A percentile compares a stretch with the other conserved stretches of the same genome.
Evolutionary conservation across 2,113 vertebrate genomes (phyloP).

Genomic region (Xenus cinereus): DNA sequence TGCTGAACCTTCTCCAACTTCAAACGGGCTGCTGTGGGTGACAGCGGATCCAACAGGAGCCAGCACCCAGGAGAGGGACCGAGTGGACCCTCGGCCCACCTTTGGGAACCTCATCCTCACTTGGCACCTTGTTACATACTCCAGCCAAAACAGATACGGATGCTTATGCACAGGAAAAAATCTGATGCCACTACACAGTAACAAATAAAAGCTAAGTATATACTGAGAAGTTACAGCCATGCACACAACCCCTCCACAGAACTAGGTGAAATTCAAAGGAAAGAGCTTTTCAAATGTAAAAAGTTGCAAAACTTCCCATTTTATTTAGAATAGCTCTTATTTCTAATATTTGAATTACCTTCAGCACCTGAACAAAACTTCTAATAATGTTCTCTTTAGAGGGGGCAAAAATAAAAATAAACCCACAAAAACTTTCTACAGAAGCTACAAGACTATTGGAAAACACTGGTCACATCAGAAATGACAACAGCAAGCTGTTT

Average conservation of each 20-base stretch:
- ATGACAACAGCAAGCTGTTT: neutral
- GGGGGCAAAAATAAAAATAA: neutral
- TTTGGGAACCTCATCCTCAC: neutral
- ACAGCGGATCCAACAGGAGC: neutral
- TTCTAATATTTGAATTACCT: neutral
- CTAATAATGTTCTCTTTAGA: neutral
- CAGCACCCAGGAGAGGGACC: rapidly evolving
- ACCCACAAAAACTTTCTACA: neutral
- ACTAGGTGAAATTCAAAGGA: neutral
- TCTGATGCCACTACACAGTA: neutral
- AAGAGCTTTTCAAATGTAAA: neutral
- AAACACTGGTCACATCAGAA: neutral
- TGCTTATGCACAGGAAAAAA: neutral
- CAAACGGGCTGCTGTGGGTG: neutral
- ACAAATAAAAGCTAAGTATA: neutral
- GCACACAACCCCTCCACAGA: neutral
- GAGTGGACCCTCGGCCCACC: neutral
- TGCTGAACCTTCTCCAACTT: neutral
- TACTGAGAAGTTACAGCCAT: neutral
- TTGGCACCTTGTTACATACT: neutral
- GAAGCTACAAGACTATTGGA: neutral
- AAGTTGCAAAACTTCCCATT: neutral
- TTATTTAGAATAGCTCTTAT: neutral
- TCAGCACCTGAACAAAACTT: neutral
- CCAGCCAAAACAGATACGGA: neutral